Evolutionary conservation across 2,888 invertebrate species (phyloP).

Genomic region (Sericinus montela): DNA sequence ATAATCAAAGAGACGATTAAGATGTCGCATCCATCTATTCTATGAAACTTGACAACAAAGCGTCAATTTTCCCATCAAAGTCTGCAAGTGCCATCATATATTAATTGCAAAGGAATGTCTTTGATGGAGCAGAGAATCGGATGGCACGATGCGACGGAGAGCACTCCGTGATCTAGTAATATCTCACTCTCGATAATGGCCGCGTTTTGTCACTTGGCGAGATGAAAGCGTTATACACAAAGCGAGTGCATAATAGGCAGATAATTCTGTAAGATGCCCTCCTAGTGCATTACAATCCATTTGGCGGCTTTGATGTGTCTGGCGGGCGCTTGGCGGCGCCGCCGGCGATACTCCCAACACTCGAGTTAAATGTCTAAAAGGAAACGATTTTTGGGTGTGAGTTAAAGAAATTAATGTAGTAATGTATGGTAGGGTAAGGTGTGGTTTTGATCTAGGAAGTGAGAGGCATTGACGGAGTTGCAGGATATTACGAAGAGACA

Average conservation of each 20-base stretch:
- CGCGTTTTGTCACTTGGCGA: constrained; percentile 44
- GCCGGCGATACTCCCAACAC: constrained; percentile 1
- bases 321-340: constrained; percentile 16
- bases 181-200: constrained; percentile 52
- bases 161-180: constrained; percentile 29
- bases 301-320: constrained; percentile 37
- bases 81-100: constrained; percentile 15
- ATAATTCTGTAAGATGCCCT: constrained; percentile 62
- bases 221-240: constrained; percentile 61
- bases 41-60: constrained; percentile 14
- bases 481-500: too few relatives aligned
- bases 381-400: constrained; percentile 15
- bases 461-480: too few relatives aligned
- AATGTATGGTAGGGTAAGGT: neutral
- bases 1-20: neutral
- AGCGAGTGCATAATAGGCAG: constrained; percentile 74
- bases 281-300: constrained; percentile 62
- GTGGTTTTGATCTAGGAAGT: too few relatives aligned
- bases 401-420: constrained; percentile 18
- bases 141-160: constrained; percentile 20
- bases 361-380: constrained; percentile 20
- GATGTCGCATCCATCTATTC: neutral
- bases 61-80: constrained; percentile 21
- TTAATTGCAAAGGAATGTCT: constrained; percentile 6
- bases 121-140: constrained; percentile 26